These are phyloP conservation scores for Epizoanthus fatuus DNA, from an alignment of 92 coral and sea anemone genomes.

Conservation along the genomic window DNA sequence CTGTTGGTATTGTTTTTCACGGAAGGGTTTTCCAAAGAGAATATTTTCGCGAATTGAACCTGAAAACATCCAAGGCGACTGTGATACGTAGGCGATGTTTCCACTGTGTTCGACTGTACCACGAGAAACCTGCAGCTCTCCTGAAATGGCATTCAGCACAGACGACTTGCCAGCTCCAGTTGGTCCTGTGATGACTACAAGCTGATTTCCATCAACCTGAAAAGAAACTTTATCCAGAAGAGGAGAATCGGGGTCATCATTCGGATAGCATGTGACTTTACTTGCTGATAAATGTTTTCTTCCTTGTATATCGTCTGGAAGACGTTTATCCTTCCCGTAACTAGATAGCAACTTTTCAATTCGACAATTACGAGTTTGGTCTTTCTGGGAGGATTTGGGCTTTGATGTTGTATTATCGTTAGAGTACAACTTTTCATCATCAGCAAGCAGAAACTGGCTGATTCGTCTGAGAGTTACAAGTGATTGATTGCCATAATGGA, in stretches of 20 bases:
- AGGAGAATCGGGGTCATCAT: conserved; percentile 22
- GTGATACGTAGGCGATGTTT: conserved; percentile 3
- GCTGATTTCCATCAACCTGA: conserved; percentile 31
- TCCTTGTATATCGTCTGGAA: neutral
- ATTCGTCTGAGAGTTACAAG: conserved; percentile 41
- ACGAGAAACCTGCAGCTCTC: neutral
- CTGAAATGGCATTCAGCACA: conserved; percentile 7
- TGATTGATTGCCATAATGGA: conserved; percentile 47
- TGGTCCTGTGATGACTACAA: conserved; percentile 40
- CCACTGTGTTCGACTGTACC: conserved; percentile 4
- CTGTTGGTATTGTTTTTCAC: conserved; percentile 7
- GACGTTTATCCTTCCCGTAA: neutral
- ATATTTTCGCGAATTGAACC: conserved; percentile 30
- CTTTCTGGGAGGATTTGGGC: neutral
- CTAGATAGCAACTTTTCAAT: no score
- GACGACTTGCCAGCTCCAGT: conserved; percentile 37
- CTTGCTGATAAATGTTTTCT: conserved; percentile 7
- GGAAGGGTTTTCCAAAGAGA: conserved; percentile 21
- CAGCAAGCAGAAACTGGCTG: conserved; percentile 25
- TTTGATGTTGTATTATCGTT: neutral
- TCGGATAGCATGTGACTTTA: conserved; percentile 28
- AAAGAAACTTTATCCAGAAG: conserved; percentile 37
- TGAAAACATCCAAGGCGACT: conserved; percentile 35
- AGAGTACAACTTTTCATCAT: conserved; percentile 8
- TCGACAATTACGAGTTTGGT: no score